Evolutionary conservation across 2,113 vertebrate genomes (phyloP).

Genomic region (Rhinopomastus cyanomelas): DNA sequence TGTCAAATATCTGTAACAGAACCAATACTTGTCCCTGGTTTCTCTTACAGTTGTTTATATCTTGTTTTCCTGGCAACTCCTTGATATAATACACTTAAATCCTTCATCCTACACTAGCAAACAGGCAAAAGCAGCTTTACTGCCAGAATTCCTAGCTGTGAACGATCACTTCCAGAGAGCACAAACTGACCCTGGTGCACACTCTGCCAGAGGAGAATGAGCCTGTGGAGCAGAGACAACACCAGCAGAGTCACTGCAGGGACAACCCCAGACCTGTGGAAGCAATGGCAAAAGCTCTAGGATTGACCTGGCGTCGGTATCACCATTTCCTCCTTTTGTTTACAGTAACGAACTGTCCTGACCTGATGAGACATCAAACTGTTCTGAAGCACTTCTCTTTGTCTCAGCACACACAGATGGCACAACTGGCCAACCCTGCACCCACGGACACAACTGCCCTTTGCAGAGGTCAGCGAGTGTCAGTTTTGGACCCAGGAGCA

Average conservation of each 20-base stretch:
- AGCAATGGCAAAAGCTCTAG: not conserved
- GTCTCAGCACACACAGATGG: accelerated
- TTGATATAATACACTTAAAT: not conserved
- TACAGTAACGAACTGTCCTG: not conserved
- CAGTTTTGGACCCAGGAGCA: too few relatives aligned
- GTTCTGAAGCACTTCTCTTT: not conserved
- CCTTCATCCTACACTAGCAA: not conserved
- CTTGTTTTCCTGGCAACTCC: not conserved
- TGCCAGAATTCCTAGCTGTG: not conserved
- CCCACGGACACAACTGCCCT: not conserved
- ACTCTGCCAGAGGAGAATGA: accelerated
- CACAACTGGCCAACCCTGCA: accelerated
- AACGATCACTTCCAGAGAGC: not conserved
- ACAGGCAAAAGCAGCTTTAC: not conserved
- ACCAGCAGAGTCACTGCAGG: not conserved
- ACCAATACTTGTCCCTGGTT: not conserved
- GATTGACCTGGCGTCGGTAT: not conserved
- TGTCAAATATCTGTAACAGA: not conserved
- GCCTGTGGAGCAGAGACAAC: not conserved
- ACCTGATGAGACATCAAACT: not conserved
- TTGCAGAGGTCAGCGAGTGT: accelerated
- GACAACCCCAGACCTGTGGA: accelerated
- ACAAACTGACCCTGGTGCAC: accelerated
- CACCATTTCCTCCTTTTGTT: not conserved
- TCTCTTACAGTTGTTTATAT: not conserved